Evolutionary conservation across 1,140 invertebrate species (phyloP).

Genomic region (Rhysida immarginata): DNA sequence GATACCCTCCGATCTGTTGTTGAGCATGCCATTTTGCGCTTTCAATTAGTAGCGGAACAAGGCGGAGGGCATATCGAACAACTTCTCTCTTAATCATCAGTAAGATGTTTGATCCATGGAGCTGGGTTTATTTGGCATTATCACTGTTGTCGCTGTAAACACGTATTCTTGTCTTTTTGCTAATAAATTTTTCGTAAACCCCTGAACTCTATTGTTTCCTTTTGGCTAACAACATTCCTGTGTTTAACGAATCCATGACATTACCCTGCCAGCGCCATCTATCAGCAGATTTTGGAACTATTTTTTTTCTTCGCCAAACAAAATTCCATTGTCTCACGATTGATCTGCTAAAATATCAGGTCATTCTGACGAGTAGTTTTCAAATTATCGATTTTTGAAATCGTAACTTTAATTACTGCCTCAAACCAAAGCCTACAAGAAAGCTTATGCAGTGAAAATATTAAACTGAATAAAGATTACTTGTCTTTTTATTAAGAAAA

Average conservation of each 20-base stretch:
- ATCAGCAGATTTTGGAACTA: neutral
- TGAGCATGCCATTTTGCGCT: constrained; percentile 3
- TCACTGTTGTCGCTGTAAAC: neutral
- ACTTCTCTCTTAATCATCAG: neutral
- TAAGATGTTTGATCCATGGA: neutral
- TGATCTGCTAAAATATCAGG: neutral
- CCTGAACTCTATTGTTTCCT: neutral
- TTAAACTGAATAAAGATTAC: no score
- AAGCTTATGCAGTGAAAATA: no score
- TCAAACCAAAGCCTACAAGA: no score
- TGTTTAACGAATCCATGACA: neutral
- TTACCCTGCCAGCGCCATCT: neutral
- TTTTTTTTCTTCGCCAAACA: neutral
- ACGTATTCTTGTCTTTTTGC: neutral
- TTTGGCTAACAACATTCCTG: neutral
- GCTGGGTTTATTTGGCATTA: neutral
- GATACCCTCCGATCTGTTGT: neutral
- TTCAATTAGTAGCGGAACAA: constrained; percentile 4
- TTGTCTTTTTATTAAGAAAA: no score
- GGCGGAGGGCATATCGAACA: constrained; percentile 2
- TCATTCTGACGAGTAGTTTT: neutral
- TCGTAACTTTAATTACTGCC: neutral
- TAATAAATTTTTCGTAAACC: neutral
- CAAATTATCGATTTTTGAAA: neutral
- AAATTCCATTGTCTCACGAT: neutral